Evolutionary conservation across 2,888 invertebrate genomes (phyloP).

Genomic region (Pseudoips prasinana): DNA sequence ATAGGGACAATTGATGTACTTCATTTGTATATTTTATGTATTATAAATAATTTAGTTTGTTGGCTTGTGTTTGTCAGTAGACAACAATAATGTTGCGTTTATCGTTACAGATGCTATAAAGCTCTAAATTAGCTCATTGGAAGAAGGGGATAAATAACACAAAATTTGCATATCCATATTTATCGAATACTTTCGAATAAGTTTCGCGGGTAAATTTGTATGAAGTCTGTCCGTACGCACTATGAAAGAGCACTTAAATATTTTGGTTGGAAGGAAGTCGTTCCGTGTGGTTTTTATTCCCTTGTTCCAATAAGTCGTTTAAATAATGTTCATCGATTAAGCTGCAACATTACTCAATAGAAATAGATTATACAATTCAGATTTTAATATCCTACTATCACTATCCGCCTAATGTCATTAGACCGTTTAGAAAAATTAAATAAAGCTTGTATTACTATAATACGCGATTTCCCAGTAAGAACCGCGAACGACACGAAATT

Average conservation of each 20-base stretch:
- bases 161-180: too few relatives aligned
- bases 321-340: conserved; percentile 12
- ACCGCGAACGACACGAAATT: conserved; percentile 31
- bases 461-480: conserved; percentile 26
- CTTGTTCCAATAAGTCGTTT: too few relatives aligned
- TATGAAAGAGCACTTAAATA: too few relatives aligned
- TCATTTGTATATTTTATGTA: too few relatives aligned
- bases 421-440: conserved; percentile 34
- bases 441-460: conserved; percentile 37
- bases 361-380: conserved; percentile 33
- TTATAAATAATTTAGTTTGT: conserved; percentile 7
- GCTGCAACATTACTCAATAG: conserved; percentile 32
- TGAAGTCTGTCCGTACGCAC: too few relatives aligned
- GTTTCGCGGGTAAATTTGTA: too few relatives aligned
- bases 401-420: conserved; percentile 30
- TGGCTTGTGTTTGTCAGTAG: conserved; percentile 1
- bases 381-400: conserved; percentile 34
- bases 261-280: too few relatives aligned
- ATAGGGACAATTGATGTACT: too few relatives aligned
- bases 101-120: conserved; percentile 6
- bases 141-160: too few relatives aligned
- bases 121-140: conserved; percentile 20
- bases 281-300: too few relatives aligned
- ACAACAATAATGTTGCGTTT: not conserved
- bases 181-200: too few relatives aligned